phyloP scores from a whole-genome alignment of 2,797 vertebrate genomes.

The Phoebastria nigripes region DNA sequence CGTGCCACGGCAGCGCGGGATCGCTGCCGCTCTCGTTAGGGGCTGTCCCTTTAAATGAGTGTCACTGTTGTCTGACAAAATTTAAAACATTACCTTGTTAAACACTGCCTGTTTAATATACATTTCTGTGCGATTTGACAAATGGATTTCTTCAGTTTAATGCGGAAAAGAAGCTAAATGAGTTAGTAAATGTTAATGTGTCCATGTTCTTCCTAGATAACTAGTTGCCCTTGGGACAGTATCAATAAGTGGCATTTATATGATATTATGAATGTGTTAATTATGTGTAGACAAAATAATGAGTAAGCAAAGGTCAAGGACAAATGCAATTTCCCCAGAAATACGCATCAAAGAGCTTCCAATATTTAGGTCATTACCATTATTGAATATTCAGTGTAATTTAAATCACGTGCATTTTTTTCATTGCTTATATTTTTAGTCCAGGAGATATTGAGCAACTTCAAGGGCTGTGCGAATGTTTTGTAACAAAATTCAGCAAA shows the following conservation, averaged over 20 bases:
- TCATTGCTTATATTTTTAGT: background rate
- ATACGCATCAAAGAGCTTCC: background rate
- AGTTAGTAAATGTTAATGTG: slow-evolving; percentile 66
- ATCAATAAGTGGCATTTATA: slow-evolving; percentile 57
- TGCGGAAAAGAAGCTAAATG: slow-evolving; percentile 51
- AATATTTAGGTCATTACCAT: slow-evolving; percentile 35
- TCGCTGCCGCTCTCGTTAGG: accelerated
- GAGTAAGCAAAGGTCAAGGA: slow-evolving; percentile 69
- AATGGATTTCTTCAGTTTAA: slow-evolving; percentile 38
- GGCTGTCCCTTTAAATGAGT: background rate
- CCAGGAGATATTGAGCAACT: background rate
- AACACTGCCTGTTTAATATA: slow-evolving; percentile 7
- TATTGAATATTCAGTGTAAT: slow-evolving; percentile 45
- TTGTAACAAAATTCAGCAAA: background rate
- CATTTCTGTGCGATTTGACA: slow-evolving; percentile 24
- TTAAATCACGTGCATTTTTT: background rate
- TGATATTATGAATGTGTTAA: slow-evolving; percentile 59
- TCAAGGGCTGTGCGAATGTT: background rate
- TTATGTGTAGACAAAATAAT: slow-evolving; percentile 45
- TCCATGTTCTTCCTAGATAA: slow-evolving; percentile 16
- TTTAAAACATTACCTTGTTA: background rate
- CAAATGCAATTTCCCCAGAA: slow-evolving; percentile 14
- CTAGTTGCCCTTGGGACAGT: slow-evolving; percentile 53
- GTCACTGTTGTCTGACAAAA: background rate
- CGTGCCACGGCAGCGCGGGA: accelerated